A percentile compares a stretch with the other conserved stretches of the same genome.
phyloP scores from a whole-genome alignment of 2,113 vertebrate genomes.

The Tauraco erythrolophus region DNA sequence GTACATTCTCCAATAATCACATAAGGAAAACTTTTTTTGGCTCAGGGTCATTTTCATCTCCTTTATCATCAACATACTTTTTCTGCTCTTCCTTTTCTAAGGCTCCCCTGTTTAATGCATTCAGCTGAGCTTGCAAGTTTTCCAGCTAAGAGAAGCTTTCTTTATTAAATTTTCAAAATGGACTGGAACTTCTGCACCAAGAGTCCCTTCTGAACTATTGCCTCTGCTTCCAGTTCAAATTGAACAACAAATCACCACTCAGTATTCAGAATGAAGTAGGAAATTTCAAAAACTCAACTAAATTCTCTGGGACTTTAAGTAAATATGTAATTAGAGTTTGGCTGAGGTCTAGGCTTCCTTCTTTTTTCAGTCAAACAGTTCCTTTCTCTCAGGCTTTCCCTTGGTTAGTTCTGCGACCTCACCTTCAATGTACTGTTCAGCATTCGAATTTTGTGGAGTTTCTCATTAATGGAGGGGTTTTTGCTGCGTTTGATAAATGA shows the following conservation, averaged over 20 bases:
- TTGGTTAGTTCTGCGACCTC: background rate
- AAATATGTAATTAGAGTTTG: background rate
- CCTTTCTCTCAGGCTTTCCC: background rate
- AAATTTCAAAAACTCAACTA: background rate
- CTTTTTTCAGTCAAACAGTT: background rate
- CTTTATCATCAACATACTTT: background rate
- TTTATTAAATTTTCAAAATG: conserved; percentile 48
- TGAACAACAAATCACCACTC: background rate
- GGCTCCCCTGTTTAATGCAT: background rate
- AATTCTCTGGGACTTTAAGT: background rate
- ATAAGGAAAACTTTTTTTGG: conserved; percentile 46
- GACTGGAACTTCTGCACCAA: conserved; percentile 6
- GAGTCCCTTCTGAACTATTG: conserved; percentile 6
- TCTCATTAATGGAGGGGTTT: conserved; percentile 91
- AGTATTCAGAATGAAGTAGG: background rate
- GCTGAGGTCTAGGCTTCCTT: background rate
- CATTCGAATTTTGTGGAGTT: conserved; percentile 90
- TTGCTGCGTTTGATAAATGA: conserved; percentile 95
- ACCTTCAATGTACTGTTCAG: conserved; percentile 98
- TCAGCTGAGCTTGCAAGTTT: background rate
- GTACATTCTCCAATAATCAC: conserved; percentile 6
- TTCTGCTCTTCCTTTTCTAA: background rate
- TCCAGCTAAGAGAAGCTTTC: background rate
- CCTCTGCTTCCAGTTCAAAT: background rate
- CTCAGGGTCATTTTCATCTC: conserved; percentile 27